A percentile compares a stretch with the other conserved stretches of the same genome.
phyloP scores from a whole-genome alignment of 2,888 invertebrate species.

The Catonia carolina region DNA sequence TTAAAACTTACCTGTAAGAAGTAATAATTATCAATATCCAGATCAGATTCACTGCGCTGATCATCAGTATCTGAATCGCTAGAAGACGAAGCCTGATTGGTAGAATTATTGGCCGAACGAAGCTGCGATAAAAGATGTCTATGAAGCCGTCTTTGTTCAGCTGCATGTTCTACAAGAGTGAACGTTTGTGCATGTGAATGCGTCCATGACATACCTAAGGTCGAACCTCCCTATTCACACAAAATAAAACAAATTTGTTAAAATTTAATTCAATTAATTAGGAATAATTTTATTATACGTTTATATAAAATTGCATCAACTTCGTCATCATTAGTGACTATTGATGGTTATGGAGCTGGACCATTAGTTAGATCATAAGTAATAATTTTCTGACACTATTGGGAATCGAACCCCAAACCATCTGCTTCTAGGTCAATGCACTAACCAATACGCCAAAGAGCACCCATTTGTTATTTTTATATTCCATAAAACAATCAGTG shows the following conservation, averaged over 20 bases:
- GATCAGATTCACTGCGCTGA: constrained; percentile 72
- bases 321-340: no score
- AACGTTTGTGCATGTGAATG: constrained; percentile 68
- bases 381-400: no score
- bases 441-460: no score
- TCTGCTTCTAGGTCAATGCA: no score
- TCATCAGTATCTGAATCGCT: constrained; percentile 76
- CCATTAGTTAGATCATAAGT: no score
- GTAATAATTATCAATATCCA: constrained; percentile 83
- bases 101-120: constrained; percentile 44
- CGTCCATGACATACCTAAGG: constrained; percentile 73
- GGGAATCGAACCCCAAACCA: no score
- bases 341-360: no score
- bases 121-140: constrained; percentile 69
- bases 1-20: constrained; percentile 51
- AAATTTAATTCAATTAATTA: no score
- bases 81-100: constrained; percentile 49
- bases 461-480: no score
- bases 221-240: constrained; percentile 68
- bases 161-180: constrained; percentile 78
- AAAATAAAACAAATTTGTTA: constrained; percentile 11
- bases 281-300: no score
- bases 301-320: no score
- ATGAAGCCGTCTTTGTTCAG: constrained; percentile 81
- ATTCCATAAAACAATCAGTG: no score